Base-by-base conservation (phyloP, 2,113 vertebrate species). In the Suricata suricatta region DNA sequence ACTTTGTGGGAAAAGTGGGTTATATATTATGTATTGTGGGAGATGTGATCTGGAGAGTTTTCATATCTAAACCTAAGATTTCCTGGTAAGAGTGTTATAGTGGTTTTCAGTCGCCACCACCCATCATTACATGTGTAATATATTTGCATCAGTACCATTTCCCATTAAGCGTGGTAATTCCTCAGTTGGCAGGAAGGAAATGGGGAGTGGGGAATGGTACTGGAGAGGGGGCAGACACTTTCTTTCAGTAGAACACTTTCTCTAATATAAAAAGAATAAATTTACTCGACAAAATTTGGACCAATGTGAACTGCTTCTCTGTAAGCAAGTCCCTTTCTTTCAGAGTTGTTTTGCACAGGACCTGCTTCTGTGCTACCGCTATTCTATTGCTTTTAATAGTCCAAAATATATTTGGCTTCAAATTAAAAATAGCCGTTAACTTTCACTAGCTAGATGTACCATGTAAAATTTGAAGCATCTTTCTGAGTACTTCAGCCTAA, bases 21-120 rank as follows among this genome's bases (percentile, higher is more conserved):
- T 68, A 52, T 90, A 63, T 85, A 54, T 81, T 90, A 23, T 87
- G 8, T 87, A 11, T 74, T 94, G 27, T 19, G 19, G 33, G 50
- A 35, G 47, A 86, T 52, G n/a, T 93, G 79, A 95, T 89, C 31
- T 79, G 50, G 52, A 93, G 84, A 69, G 54, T 95, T 88, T 95
- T 88, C 27, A 2, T 64, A 69, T 84, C 60, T 81, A 81, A 72
- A 38, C 33, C 54, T 64, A 77, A 50, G 66, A 72, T 80, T 93
- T 90, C 35, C 29, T 87, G 29, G 19, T 31, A 68, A 50, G 63
- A 23, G 54, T 81, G 90, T 90, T 47, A 47, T 11, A 76, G 38
- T 81, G 35, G 47, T 88, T 89, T 91, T 96, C 31, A 80, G 8
- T 87, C 14, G 5, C 35, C 50, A 33, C 10, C 10, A 27, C 31